phyloP scores from a whole-genome alignment of 2,797 vertebrate species.

The Gadopsis marmoratus region DNA sequence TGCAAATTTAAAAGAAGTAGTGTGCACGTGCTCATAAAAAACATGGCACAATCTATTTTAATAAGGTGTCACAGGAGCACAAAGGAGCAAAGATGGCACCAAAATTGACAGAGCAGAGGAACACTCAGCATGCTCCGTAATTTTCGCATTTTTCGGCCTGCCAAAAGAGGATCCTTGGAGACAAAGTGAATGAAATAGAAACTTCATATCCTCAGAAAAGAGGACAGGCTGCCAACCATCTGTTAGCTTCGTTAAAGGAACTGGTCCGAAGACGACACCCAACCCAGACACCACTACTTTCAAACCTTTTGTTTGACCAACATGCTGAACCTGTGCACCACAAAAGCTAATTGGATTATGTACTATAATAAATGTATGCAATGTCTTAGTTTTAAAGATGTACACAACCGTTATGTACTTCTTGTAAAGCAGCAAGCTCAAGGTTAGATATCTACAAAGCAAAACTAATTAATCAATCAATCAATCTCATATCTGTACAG shows the following conservation, averaged over 20 bases:
- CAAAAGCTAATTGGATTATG: conserved; percentile 14
- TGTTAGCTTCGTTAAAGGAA: conserved; percentile 53
- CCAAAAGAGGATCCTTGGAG: conserved; percentile 50
- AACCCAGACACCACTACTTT: not conserved
- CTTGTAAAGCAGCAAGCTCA: not conserved
- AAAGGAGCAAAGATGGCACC: conserved; percentile 44
- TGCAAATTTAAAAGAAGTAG: conserved; percentile 52
- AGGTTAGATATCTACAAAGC: not conserved
- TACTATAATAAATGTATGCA: not conserved
- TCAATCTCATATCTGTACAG: not conserved
- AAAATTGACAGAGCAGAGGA: conserved; percentile 34
- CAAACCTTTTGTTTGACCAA: conserved; percentile 25
- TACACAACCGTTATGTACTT: not conserved
- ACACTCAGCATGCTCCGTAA: conserved; percentile 48
- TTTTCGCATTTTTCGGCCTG: conserved; percentile 48
- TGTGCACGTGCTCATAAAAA: conserved; percentile 16
- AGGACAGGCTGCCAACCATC: conserved; percentile 52
- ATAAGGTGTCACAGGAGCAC: conserved; percentile 56
- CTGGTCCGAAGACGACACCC: conserved; percentile 21
- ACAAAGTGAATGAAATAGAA: conserved; percentile 62
- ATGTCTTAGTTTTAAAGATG: not conserved
- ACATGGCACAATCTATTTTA: conserved; percentile 41
- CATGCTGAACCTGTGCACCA: conserved; percentile 1
- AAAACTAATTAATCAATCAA: not conserved
- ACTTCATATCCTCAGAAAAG: conserved; percentile 59